phyloP scores from a whole-genome alignment of 2,797 vertebrate species.

The Tokudaia muenninki region DNA sequence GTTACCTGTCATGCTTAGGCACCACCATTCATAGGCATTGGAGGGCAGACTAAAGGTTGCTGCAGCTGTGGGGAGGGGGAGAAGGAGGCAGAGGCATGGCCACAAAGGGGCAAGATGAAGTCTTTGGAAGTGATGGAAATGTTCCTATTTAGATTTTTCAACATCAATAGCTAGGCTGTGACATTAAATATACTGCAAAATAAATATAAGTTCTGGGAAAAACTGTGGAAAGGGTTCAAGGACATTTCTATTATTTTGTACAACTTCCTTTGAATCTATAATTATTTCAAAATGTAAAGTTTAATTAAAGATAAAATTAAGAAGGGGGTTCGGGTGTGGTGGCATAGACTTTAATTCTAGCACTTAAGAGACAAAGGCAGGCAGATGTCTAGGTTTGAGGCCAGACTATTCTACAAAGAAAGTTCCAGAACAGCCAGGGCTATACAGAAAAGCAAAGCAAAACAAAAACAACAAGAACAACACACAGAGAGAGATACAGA shows the following conservation, averaged over 20 bases:
- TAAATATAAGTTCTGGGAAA: not conserved
- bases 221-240: not conserved
- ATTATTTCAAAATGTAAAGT: constrained; percentile 8
- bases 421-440: not conserved
- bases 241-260: not conserved
- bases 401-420: not conserved
- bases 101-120: not conserved
- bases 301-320: constrained; percentile 48
- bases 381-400: not conserved
- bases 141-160: not conserved
- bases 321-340: not conserved
- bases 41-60: not conserved
- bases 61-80: not conserved
- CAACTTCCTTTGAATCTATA: not conserved
- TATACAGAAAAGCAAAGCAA: not conserved
- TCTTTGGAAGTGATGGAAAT: not conserved
- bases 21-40: not conserved
- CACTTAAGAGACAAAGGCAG: not conserved
- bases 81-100: rapidly evolving
- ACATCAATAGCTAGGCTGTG: not conserved
- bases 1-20: not conserved
- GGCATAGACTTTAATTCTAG: not conserved
- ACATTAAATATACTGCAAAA: not conserved
- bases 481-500: not conserved
- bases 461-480: no score